Base-by-base conservation (phyloP, 37 sponge, comb jelly and placozoan species). In the Mnemiopsis leidyi region DNA sequence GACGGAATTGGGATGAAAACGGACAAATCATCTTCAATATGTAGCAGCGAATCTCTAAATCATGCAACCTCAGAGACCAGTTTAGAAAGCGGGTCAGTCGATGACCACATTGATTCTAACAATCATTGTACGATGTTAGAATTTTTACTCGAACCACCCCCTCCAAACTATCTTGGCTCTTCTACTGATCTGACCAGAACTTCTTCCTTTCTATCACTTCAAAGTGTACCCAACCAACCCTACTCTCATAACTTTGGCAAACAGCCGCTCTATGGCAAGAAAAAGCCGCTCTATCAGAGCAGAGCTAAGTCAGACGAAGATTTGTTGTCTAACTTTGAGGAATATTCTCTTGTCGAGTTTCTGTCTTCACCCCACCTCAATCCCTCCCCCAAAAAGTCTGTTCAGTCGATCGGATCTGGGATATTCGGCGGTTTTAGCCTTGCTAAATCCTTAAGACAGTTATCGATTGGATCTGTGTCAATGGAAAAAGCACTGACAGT, bases 301-400 rank as follows among this genome's bases (percentile, higher is more conserved):
- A 77, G 79, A 77, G 35, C 79, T 26, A 77, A 77, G 18, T 77
- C 79, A 77, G 79, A 77, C 18, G 79, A 77, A 34, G 79, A 77
- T 32, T 32, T 77, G 35, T 34, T 32, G 20, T 5, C 73, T 3
- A n/a, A n/a, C n/a, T n/a, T n/a, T n/a, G 9, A 48, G 61, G 79
- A 77, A 18, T 77, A 32, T 34, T 77, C 79, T 31, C 79, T 77
- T 9, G 79, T 20, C 1, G 79, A 77, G 79, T 77, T 77, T 32
- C 79, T 77, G 20, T 77, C 79, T 1, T 33, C 79, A 32, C 79
- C 79, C 30, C 79, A 77, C 36, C 79, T 77, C 18, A 77, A 77
- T 32, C 34, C 16, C 1, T 28, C 79, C 0, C 79, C 79, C 1
- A 26, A 77, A 36, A 77, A 77, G 79, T 30, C 23, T 25, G 29